Evolutionary conservation across 2,113 vertebrate species (phyloP).

Genomic region (Cebus imitator): DNA sequence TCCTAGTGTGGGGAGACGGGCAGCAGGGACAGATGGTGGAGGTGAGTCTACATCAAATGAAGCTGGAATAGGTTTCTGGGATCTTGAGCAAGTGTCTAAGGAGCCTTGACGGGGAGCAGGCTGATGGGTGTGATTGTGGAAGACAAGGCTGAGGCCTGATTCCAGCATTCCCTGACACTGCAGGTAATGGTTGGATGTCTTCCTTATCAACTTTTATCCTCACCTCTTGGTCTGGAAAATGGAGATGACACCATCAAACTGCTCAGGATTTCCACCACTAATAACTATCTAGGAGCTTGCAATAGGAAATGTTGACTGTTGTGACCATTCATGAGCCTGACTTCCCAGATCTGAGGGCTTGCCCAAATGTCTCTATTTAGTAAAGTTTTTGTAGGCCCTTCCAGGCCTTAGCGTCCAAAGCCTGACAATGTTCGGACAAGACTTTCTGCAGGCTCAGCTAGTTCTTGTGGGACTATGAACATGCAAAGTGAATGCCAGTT

Average conservation of each 20-base stretch:
- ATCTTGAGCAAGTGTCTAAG: background rate
- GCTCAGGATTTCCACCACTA: constrained; percentile 53
- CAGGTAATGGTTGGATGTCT: constrained; percentile 29
- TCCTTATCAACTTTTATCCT: constrained; percentile 43
- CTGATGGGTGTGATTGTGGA: background rate
- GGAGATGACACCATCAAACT: background rate
- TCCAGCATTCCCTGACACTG: background rate
- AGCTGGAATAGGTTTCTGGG: background rate
- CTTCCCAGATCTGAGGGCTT: background rate
- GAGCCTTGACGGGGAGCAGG: background rate
- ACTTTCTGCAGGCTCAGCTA: background rate
- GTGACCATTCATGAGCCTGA: background rate
- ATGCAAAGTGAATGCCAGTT: background rate
- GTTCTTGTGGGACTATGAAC: background rate
- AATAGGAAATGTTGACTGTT: constrained; percentile 47
- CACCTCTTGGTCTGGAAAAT: constrained; percentile 42
- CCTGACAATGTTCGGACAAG: background rate
- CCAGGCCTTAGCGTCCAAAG: background rate
- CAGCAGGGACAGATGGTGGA: background rate
- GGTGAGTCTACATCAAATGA: fast-evolving
- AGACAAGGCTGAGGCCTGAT: background rate
- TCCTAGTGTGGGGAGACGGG: background rate
- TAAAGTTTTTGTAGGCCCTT: background rate
- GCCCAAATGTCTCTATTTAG: background rate
- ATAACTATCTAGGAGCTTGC: background rate